Evolutionary conservation across 1,140 invertebrate genomes (phyloP).

Genomic region (Pygmarrhopalites habei): DNA sequence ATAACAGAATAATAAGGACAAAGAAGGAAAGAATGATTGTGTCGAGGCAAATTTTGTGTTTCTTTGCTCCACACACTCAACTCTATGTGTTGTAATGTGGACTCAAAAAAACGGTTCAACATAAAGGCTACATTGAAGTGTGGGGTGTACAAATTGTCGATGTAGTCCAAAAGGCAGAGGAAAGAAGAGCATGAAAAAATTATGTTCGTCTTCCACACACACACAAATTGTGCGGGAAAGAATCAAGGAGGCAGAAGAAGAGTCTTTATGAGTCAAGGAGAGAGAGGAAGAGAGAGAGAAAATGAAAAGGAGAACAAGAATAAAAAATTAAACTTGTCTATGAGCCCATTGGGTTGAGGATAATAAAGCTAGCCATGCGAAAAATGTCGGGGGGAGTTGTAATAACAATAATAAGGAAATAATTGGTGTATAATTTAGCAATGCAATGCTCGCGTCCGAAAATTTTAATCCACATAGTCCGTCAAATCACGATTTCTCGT

Average conservation of each 20-base stretch:
- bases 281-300: slow-evolving; percentile 1
- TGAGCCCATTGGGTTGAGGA: neutral
- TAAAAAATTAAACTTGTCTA: slow-evolving; percentile 1
- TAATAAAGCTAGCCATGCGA: slow-evolving; percentile 34
- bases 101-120: no score
- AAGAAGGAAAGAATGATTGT: slow-evolving; percentile 5
- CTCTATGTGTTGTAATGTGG: no score
- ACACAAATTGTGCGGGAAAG: no score
- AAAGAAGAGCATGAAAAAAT: no score
- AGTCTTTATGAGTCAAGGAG: no score
- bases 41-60: slow-evolving; percentile 8
- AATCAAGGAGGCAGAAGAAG: no score
- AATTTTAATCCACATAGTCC: slow-evolving; percentile 39
- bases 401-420: slow-evolving; percentile 40
- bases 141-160: no score
- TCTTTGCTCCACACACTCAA: neutral
- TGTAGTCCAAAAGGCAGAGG: no score
- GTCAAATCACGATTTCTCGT: slow-evolving; percentile 37
- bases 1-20: no score
- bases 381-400: slow-evolving; percentile 33
- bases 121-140: no score
- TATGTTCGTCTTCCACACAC: no score
- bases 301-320: slow-evolving; percentile 3
- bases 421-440: slow-evolving; percentile 40
- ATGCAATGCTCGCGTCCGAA: slow-evolving; percentile 40